phyloP scores from a whole-genome alignment of 2,888 invertebrate species.

The Drosophila peninsularis region DNA sequence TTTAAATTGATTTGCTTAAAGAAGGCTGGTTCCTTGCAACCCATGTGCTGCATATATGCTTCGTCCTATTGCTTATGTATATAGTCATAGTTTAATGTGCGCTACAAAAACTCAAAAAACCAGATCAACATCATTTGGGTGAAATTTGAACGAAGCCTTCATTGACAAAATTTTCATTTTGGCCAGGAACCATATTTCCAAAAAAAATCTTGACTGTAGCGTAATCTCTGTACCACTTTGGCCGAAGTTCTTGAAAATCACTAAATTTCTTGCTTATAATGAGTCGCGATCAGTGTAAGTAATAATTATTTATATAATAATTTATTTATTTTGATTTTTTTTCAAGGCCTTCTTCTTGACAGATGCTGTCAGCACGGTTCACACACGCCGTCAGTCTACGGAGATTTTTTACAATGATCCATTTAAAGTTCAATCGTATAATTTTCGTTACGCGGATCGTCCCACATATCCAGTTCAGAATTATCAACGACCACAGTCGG shows the following conservation, averaged over 20 bases:
- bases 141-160: conserved; percentile 31
- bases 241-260: conserved; percentile 15
- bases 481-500: conserved; percentile 36
- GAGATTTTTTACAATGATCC: conserved; percentile 81
- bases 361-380: conserved; percentile 42
- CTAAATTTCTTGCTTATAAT: conserved; percentile 59
- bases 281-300: conserved; percentile 58
- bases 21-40: conserved; percentile 51
- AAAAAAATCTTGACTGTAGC: conserved; percentile 26
- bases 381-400: conserved; percentile 51
- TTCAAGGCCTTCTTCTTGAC: conserved; percentile 26
- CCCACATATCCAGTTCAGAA: conserved; percentile 61
- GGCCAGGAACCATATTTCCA: conserved; percentile 14
- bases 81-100: conserved; percentile 67
- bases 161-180: conserved; percentile 44
- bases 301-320: neutral
- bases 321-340: neutral
- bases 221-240: conserved; percentile 40
- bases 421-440: conserved; percentile 82
- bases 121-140: conserved; percentile 6
- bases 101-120: conserved; percentile 21
- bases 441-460: conserved; percentile 81
- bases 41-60: conserved; percentile 40
- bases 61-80: conserved; percentile 49
- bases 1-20: conserved; percentile 81